These are phyloP conservation scores for Callithrix jacchus DNA, from an alignment of 2,113 vertebrate genomes.

Conservation along the genomic window DNA sequence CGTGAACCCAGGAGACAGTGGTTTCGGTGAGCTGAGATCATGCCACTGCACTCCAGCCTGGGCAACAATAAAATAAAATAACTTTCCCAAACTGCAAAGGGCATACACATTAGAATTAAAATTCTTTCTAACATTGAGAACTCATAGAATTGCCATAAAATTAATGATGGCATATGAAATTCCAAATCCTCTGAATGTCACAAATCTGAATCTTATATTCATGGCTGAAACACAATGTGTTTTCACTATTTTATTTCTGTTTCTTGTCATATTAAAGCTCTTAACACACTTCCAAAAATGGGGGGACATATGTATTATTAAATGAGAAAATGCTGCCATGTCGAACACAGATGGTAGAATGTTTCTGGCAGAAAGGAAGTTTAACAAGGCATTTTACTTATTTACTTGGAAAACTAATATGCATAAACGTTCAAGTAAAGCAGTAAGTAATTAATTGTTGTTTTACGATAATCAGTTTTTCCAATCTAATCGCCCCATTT, in stretches of 20 bases:
- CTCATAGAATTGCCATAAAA: conserved; percentile 31
- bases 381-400: conserved; percentile 67
- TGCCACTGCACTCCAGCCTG: no score
- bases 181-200: conserved; percentile 51
- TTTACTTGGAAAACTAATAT: conserved; percentile 70
- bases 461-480: conserved; percentile 32
- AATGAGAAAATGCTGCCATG: conserved; percentile 65
- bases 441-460: conserved; percentile 64
- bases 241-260: conserved; percentile 76
- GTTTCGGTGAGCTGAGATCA: no score
- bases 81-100: conserved; percentile 14
- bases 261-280: conserved; percentile 77
- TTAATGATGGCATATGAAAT: conserved; percentile 49
- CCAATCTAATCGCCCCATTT: background rate
- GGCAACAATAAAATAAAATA: background rate
- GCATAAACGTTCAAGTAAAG: conserved; percentile 62
- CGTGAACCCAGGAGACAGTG: no score
- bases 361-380: conserved; percentile 66
- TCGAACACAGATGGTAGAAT: conserved; percentile 69
- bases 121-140: conserved; percentile 1
- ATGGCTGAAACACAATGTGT: conserved; percentile 70
- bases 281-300: conserved; percentile 58
- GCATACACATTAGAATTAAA: background rate
- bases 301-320: conserved; percentile 71
- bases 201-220: conserved; percentile 59